phyloP scores from a whole-genome alignment of 2,888 invertebrate species.

The Psococerastis gibbosa region DNA sequence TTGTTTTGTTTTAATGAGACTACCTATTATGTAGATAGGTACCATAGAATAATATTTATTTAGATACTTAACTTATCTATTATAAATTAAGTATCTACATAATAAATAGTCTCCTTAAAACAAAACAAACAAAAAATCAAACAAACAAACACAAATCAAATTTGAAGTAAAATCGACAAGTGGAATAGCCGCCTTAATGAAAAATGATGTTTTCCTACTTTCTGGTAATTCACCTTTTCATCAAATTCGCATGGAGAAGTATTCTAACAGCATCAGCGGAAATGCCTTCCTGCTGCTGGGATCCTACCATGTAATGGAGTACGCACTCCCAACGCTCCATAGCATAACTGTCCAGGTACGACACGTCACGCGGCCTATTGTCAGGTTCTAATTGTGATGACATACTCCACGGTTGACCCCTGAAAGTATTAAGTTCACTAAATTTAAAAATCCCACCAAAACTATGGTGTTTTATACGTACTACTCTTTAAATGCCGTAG shows the following conservation, averaged over 20 bases:
- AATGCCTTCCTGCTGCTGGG: constrained; percentile 74
- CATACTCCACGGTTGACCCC: constrained; percentile 74
- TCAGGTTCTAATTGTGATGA: constrained; percentile 64
- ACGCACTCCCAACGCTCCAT: constrained; percentile 92
- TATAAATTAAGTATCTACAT: no score
- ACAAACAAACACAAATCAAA: no score
- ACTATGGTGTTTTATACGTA: no score
- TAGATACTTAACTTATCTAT: no score
- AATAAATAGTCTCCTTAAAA: no score
- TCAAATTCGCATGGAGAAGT: constrained; percentile 78
- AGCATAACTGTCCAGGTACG: constrained; percentile 79
- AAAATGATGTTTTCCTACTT: no score
- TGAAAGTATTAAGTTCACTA: constrained; percentile 22
- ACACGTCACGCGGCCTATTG: constrained; percentile 67
- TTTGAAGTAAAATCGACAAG: no score
- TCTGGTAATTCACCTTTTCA: constrained; percentile 66
- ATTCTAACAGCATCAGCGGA: constrained; percentile 89
- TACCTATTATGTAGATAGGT: no score
- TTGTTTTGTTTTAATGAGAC: no score
- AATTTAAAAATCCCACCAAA: constrained; percentile 10
- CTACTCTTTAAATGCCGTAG: constrained; percentile 12
- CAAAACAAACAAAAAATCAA: no score
- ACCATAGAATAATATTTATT: no score
- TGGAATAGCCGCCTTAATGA: no score
- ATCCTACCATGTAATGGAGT: constrained; percentile 89